Evolutionary conservation across 2,888 invertebrate genomes (phyloP).

Genomic region (Nephrotoma appendiculata): DNA sequence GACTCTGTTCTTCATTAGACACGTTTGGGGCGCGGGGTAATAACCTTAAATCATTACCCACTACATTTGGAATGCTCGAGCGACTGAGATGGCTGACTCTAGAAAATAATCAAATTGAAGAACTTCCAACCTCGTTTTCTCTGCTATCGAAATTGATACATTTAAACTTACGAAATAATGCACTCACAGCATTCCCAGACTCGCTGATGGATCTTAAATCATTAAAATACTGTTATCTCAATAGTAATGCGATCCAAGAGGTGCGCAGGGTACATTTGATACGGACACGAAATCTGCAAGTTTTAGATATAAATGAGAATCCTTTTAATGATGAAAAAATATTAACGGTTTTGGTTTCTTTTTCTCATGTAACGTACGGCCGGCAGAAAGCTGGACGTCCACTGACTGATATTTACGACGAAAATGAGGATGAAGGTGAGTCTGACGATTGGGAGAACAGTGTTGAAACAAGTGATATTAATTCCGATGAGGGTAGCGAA

Average conservation of each 20-base stretch:
- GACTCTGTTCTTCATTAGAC: constrained; percentile 42
- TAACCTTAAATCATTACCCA: constrained; percentile 39
- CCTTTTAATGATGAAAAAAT: constrained; percentile 34
- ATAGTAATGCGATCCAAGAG: constrained; percentile 27
- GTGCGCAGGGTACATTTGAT: constrained; percentile 19
- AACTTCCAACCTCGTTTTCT: constrained; percentile 37
- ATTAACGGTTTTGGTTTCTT: constrained; percentile 12
- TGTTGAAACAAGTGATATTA: constrained; percentile 42
- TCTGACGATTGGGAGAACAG: constrained; percentile 45
- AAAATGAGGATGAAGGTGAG: constrained; percentile 25
- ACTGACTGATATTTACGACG: constrained; percentile 9
- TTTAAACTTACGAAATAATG: constrained; percentile 45
- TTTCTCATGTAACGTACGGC: not conserved
- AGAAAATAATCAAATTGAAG: constrained; percentile 42
- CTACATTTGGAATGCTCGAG: constrained; percentile 38
- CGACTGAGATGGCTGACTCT: constrained; percentile 52
- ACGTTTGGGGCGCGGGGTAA: constrained; percentile 54
- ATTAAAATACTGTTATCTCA: constrained; percentile 39
- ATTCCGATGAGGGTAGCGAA: constrained; percentile 43
- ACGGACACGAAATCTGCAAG: constrained; percentile 30
- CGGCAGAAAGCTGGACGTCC: not conserved
- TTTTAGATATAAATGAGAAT: constrained; percentile 39
- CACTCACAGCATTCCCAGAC: constrained; percentile 36
- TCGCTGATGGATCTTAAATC: constrained; percentile 33
- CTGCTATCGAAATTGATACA: constrained; percentile 41